Evolutionary conservation across 1,140 invertebrate genomes (phyloP), one percentile per base, ranked within the genome.

Genomic region (Drosophila sp.): DNA sequence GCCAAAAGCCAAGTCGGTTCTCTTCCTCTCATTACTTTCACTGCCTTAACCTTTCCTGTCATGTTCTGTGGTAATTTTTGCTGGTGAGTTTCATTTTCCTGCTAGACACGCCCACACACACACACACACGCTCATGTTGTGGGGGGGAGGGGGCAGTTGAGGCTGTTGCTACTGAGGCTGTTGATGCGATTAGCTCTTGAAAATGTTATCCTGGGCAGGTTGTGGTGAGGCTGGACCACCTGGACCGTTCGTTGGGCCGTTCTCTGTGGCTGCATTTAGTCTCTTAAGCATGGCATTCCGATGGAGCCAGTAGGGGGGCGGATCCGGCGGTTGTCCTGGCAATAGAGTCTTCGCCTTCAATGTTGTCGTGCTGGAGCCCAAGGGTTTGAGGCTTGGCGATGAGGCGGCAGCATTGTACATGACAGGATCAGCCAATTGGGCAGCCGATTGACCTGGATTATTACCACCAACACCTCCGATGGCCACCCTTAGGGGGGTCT

Each of bases 261-360:
- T 47, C 7, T 29, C 64, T 65, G n/a, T 57, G 44, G 33, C 60
- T 1, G 63, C 83, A 57, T 92, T 92, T 38, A 92, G 74, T 11
- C 91, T 78, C 70, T 92, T 92, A 7, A 92, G 58, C 87, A 92
- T 92, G n/a, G 90, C 91, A 65, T 92, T 92, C 30, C 91, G 81
- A 30, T 92, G 91, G 11, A 92, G 60, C 91, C 91, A 92, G 72
- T 92, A 92, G 44, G 91, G 91, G 10, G 91, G 91, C 38, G 91
- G 91, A 79, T 92, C 91, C 0, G 91, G 91, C 0, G 91, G 87
- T 30, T 92, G 91, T 25, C 91, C 93, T 2, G 93, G 93, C 79
- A 94, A 91, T 60, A 93, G 91, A 1, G 93, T 93, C 79, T 93
- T 94, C 8, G 93, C 93, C 82, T 94, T 94, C 10, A 94, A 78